Base-by-base conservation (phyloP, 2,797 vertebrate genomes). In the Muscicapa striata region DNA sequence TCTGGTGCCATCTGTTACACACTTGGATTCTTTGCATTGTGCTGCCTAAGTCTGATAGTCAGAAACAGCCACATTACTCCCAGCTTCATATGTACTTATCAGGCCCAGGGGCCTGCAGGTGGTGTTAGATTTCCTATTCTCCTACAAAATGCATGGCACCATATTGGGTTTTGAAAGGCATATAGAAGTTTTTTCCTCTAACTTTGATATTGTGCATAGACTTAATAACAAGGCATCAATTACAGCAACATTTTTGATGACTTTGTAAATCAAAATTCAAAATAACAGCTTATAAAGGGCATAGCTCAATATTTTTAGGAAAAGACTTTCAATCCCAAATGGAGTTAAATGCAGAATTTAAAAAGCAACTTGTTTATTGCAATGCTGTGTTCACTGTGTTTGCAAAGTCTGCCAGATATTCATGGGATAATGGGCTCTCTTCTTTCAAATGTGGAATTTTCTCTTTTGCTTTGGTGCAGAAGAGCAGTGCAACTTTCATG, bases 1-100 rank as follows among this genome's bases (percentile, higher is more conserved):
- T 77, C 40, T 58, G 38, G 61, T 77, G n/a, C 95, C 87, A 80
- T 96, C 94, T 96, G 95, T 89, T 94, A 63, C 88, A 29, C 84
- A 12, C 88, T 96, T 93, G 80, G 58, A 77, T 27, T 85, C 51
- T 92, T 73, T 86, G 87, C 87, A n/a, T 73, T 95, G 78, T 91
- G 73, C 89, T 91, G 85, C 75, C 26, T 66, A 12, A 82, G 83
- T 61, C 69, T 90, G 63, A 52, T 7, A 87, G 78, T 72, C 93
- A 93, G 74, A 67, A 94, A 32, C 46, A 69, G 54, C 86, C 84
- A 92, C 43, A 7, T 59, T 29, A 24, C 40, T 78, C 82, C 73
- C 43, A 74, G 62, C 63, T 58, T 92, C 34, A 22, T 16, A 11
- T 27, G 38, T 7, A 24, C 11, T 80, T 51, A 17, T 51, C 67